phyloP scores from a whole-genome alignment of 2,113 vertebrate species.

The Hypomesus transpacificus region DNA sequence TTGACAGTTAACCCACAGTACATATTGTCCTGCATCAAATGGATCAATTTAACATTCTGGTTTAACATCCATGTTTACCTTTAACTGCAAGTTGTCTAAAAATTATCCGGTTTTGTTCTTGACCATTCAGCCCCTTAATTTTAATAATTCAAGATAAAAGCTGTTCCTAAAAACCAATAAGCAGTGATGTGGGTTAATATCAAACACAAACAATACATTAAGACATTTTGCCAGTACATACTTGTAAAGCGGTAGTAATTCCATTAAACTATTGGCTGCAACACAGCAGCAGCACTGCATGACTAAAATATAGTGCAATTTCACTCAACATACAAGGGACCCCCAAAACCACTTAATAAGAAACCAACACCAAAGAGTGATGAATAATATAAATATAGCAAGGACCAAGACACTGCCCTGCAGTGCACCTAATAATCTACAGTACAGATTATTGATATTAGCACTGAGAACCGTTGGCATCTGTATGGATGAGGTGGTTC shows the following conservation, averaged over 20 bases:
- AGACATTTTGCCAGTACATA: constrained; percentile 14
- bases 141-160: too few species aligned
- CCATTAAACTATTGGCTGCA: constrained; percentile 7
- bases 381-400: neutral
- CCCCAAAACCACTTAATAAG: neutral
- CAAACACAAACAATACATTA: constrained; percentile 23
- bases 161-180: neutral
- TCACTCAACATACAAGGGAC: constrained; percentile 28
- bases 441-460: neutral
- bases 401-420: constrained; percentile 25
- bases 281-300: constrained; percentile 32
- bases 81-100: too few species aligned
- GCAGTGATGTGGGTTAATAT: neutral
- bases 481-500: neutral
- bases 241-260: constrained; percentile 11
- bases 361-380: neutral
- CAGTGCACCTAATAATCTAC: constrained; percentile 16
- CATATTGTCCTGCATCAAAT: neutral
- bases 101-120: too few species aligned
- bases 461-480: neutral
- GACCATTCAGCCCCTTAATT: too few species aligned
- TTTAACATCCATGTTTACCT: too few species aligned
- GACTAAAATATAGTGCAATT: constrained; percentile 42
- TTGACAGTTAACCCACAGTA: constrained; percentile 11
- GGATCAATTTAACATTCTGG: neutral